Conservation (phyloP, 2,113 vertebrate genomes). For the Ciconia maguari region DNA sequence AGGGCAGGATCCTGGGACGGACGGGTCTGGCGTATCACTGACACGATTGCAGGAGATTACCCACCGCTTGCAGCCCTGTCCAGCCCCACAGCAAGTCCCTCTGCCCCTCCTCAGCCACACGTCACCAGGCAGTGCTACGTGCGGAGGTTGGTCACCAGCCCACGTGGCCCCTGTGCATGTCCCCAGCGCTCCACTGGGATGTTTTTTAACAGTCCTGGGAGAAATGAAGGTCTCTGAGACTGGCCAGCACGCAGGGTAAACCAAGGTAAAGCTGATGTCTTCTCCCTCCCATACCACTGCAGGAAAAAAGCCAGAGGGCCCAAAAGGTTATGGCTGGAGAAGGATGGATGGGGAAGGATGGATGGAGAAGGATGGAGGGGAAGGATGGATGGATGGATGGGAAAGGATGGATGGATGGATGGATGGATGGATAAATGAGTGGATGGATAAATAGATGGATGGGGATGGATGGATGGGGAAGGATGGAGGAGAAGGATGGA, state of each 20-base stretch:
- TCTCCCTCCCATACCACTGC: rapidly evolving
- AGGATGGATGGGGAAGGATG: background rate
- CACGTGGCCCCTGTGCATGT: rapidly evolving
- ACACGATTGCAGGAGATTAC: rapidly evolving
- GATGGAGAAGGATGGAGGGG: background rate
- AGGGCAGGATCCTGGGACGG: background rate
- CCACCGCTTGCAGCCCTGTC: rapidly evolving
- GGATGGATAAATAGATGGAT: too few species aligned
- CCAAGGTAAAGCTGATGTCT: background rate
- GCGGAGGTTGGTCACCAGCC: background rate
- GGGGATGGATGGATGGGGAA: too few species aligned
- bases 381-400: background rate
- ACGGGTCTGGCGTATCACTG: background rate
- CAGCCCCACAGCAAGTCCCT: background rate
- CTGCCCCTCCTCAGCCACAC: background rate
- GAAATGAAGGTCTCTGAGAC: background rate
- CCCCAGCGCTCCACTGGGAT: background rate
- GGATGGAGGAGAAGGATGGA: background rate
- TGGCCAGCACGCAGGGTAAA: too few species aligned
- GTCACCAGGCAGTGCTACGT: rapidly evolving
- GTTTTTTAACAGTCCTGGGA: background rate
- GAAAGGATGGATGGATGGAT: too few species aligned
- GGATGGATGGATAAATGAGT: background rate
- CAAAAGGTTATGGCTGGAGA: background rate
- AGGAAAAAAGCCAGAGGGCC: background rate